Percentiles rank a stretch among this genome's conserved stretches.
Conservation (phyloP, 1,140 invertebrate genomes). For the Hycleus cichorii region DNA sequence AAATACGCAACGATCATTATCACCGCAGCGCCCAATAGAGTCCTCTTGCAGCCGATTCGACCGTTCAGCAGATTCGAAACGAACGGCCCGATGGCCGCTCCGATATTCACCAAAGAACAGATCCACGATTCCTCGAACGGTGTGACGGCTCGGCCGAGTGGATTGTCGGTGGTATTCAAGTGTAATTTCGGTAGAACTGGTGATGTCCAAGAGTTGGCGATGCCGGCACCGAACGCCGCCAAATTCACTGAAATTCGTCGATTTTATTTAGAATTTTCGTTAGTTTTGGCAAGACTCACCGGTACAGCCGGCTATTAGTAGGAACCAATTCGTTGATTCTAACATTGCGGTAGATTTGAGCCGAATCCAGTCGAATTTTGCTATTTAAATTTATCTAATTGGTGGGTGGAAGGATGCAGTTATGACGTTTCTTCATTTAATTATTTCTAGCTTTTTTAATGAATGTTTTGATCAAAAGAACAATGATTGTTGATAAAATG, state of each 20-base stretch:
- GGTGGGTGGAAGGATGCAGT: too few relatives aligned
- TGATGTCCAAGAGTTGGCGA: slow-evolving; percentile 65
- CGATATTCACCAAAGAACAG: slow-evolving; percentile 67
- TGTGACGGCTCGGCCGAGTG: slow-evolving; percentile 37
- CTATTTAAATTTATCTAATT: too few relatives aligned
- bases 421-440: too few relatives aligned
- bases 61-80: slow-evolving; percentile 57
- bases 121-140: slow-evolving; percentile 65
- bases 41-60: slow-evolving; percentile 44
- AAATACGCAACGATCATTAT: slow-evolving; percentile 41
- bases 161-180: slow-evolving; percentile 23
- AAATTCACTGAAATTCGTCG: slow-evolving; percentile 45
- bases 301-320: too few relatives aligned
- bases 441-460: too few relatives aligned
- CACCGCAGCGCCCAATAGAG: slow-evolving; percentile 35
- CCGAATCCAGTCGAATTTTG: too few relatives aligned
- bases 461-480: too few relatives aligned
- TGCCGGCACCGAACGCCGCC: slow-evolving; percentile 53
- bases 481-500: too few relatives aligned
- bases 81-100: slow-evolving; percentile 56
- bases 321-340: too few relatives aligned
- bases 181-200: slow-evolving; percentile 54
- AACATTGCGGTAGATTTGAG: too few relatives aligned
- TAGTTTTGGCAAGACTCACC: too few relatives aligned
- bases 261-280: too few relatives aligned